Conservation (phyloP, 2,888 invertebrate species). For the Cordilura impudica region DNA sequence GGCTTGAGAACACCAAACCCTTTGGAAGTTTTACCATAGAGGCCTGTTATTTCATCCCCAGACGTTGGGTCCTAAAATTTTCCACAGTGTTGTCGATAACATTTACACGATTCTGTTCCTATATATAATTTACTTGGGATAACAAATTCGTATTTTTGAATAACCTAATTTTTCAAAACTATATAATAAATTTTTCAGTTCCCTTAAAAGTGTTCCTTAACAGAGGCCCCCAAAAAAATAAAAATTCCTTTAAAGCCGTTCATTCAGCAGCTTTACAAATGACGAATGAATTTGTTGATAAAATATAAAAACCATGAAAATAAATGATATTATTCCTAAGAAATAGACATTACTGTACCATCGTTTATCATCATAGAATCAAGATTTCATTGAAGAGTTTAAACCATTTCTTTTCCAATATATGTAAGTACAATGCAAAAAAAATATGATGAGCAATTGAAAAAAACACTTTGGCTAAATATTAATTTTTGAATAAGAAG, state of each 20-base stretch:
- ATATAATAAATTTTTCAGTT: too few species aligned
- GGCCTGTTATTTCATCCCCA: too few species aligned
- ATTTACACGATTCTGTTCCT: too few species aligned
- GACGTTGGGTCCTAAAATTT: too few species aligned
- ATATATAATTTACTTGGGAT: too few species aligned
- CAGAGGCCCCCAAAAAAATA: not conserved
- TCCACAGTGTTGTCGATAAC: too few species aligned
- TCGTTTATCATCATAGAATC: conserved; percentile 51
- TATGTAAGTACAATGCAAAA: not conserved
- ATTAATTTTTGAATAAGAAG: not conserved
- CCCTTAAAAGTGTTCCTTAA: not conserved
- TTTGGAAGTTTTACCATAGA: too few species aligned
- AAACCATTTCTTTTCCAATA: conserved; percentile 1
- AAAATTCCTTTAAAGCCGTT: too few species aligned
- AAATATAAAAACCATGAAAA: conserved; percentile 4
- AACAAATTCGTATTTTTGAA: too few species aligned
- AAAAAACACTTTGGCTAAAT: not conserved
- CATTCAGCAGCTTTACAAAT: too few species aligned
- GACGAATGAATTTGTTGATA: conserved; percentile 5
- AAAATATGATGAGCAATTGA: not conserved
- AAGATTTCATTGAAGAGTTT: conserved; percentile 17
- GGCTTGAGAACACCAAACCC: too few species aligned
- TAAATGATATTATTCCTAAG: conserved; percentile 26
- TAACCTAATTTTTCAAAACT: too few species aligned
- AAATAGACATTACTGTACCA: conserved; percentile 16